A percentile compares a stretch with the other conserved stretches of the same genome.
These are phyloP conservation scores for Micromesistius poutassou DNA, from an alignment of 2,797 vertebrate species.

Conservation along the genomic window DNA sequence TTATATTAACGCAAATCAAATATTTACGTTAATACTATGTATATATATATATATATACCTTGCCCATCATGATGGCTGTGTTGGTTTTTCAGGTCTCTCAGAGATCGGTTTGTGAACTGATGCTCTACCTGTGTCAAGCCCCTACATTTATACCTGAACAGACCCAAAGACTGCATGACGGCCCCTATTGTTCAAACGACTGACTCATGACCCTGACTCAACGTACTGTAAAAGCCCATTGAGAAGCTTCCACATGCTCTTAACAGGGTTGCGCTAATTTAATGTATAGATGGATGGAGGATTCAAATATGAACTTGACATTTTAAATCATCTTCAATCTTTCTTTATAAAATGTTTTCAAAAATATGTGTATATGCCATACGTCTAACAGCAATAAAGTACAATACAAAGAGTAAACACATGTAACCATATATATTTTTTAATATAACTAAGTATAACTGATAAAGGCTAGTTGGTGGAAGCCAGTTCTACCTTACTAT, in stretches of 20 bases:
- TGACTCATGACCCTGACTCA: constrained; percentile 56
- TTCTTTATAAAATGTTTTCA: too few relatives aligned
- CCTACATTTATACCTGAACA: constrained; percentile 67
- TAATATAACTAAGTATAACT: too few relatives aligned
- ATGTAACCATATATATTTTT: too few relatives aligned
- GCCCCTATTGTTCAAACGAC: constrained; percentile 60
- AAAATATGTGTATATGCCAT: too few relatives aligned
- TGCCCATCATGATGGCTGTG: constrained; percentile 57
- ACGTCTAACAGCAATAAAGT: too few relatives aligned
- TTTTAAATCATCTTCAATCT: neutral
- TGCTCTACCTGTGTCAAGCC: constrained; percentile 38
- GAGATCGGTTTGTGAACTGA: constrained; percentile 36
- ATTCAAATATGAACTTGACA: neutral
- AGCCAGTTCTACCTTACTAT: too few relatives aligned
- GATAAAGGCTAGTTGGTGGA: too few relatives aligned
- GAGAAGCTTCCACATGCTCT: constrained; percentile 21
- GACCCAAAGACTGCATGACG: constrained; percentile 42
- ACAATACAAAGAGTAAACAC: too few relatives aligned
- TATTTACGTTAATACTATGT: neutral
- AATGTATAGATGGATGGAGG: neutral
- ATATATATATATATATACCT: constrained; percentile 36
- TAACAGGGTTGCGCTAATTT: neutral
- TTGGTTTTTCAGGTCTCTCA: constrained; percentile 19
- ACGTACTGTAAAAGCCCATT: constrained; percentile 52
- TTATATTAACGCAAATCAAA: too few relatives aligned